Conservation (phyloP, 2,888 invertebrate species). For the Drosophila borealis region DNA sequence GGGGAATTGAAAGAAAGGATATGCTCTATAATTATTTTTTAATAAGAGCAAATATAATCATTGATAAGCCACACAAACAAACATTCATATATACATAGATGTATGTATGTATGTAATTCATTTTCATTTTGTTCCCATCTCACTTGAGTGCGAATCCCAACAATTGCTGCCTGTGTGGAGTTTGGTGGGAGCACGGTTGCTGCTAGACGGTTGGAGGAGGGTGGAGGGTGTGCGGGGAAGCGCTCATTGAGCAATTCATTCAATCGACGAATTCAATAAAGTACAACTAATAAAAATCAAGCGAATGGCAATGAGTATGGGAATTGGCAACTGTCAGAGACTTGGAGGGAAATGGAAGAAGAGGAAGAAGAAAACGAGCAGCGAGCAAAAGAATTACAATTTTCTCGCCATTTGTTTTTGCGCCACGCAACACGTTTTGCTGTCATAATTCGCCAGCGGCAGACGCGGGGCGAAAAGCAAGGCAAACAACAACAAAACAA, state of each 20-base stretch:
- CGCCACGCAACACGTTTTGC: slow-evolving; percentile 61
- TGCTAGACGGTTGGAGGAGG: no score
- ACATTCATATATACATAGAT: no score
- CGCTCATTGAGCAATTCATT: slow-evolving; percentile 79
- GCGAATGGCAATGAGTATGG: slow-evolving; percentile 57
- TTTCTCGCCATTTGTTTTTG: slow-evolving; percentile 76
- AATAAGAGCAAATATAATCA: no score
- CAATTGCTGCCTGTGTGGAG: not conserved
- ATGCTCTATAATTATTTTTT: no score
- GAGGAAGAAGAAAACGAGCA: slow-evolving; percentile 39
- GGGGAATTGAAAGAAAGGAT: no score
- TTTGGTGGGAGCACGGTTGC: no score
- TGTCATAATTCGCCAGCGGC: slow-evolving; percentile 63
- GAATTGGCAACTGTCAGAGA: slow-evolving; percentile 31
- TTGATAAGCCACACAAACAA: no score
- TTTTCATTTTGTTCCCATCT: slow-evolving; percentile 20
- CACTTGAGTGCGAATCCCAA: slow-evolving; percentile 35
- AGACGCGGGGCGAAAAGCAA: slow-evolving; percentile 1
- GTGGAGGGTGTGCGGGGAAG: not conserved
- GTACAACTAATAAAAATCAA: slow-evolving; percentile 78
- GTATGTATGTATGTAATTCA: no score
- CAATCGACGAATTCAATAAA: slow-evolving; percentile 78
- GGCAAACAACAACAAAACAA: slow-evolving; percentile 29
- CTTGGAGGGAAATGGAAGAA: slow-evolving; percentile 6
- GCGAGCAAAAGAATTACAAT: slow-evolving; percentile 71